These are phyloP conservation scores for Drosophila leonis DNA, from an alignment of 2,888 invertebrate species.

Conservation along the genomic window DNA sequence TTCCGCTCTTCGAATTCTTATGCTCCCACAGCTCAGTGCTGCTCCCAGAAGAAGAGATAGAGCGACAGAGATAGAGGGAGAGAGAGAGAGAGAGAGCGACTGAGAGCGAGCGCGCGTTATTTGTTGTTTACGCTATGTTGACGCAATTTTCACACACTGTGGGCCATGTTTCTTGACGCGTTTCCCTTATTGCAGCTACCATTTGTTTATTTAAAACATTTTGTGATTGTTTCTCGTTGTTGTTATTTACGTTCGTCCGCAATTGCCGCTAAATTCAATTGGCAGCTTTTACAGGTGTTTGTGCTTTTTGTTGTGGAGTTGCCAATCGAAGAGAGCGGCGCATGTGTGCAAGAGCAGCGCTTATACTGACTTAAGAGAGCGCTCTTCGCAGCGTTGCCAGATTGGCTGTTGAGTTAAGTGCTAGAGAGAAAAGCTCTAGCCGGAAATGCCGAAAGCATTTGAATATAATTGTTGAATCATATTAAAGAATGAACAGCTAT, in stretches of 20 bases:
- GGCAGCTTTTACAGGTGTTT: conserved; percentile 73
- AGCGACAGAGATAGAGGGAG: background rate
- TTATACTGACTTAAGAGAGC: conserved; percentile 27
- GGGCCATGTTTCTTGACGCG: conserved; percentile 43
- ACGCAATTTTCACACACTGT: conserved; percentile 28
- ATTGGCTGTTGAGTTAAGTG: background rate
- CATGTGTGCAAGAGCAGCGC: conserved; percentile 19
- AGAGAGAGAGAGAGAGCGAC: background rate
- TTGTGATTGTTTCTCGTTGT: conserved; percentile 16
- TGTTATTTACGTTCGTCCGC: conserved; percentile 60
- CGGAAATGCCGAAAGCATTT: conserved; percentile 4
- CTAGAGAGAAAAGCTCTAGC: background rate
- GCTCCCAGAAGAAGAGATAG: conserved; percentile 21
- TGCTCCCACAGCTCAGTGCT: conserved; percentile 32
- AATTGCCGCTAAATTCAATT: conserved; percentile 52
- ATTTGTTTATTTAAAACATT: conserved; percentile 46
- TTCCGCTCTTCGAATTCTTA: conserved; percentile 18
- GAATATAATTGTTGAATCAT: background rate
- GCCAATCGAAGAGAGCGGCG: conserved; percentile 32
- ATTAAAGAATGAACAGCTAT: background rate
- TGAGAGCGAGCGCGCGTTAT: conserved; percentile 11
- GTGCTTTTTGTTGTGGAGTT: conserved; percentile 45
- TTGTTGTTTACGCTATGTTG: conserved; percentile 43
- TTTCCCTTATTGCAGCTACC: conserved; percentile 55
- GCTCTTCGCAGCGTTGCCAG: conserved; percentile 51